Evolutionary conservation across 1,140 invertebrate genomes (phyloP).

Genomic region (Caenorhabditis remanei): DNA sequence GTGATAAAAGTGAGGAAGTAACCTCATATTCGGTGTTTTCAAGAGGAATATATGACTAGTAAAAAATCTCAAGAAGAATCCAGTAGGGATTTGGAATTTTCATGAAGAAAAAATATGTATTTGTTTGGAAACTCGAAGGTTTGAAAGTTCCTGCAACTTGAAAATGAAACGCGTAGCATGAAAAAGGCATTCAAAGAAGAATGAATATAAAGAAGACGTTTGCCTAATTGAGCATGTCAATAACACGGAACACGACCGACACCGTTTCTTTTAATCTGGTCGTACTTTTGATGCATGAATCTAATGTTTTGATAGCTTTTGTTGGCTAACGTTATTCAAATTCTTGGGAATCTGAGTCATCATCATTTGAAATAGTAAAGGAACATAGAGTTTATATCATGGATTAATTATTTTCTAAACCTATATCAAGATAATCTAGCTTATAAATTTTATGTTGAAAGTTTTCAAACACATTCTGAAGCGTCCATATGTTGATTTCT

Average conservation of each 20-base stretch:
- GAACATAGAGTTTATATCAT: no score
- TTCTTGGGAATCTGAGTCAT: background rate
- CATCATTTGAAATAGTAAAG: background rate
- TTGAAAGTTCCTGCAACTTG: no score
- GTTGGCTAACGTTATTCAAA: conserved; percentile 2
- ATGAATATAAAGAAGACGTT: conserved; percentile 8
- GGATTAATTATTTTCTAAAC: no score
- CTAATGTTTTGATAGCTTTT: background rate
- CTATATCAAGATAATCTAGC: no score
- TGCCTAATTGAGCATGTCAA: background rate
- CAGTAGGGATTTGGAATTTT: no score
- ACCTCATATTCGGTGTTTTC: background rate
- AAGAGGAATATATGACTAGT: background rate
- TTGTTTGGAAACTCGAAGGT: no score
- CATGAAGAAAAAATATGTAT: no score
- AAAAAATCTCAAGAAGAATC: no score
- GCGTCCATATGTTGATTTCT: conserved; percentile 16
- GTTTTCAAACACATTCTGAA: background rate
- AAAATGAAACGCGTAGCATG: background rate
- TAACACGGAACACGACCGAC: conserved; percentile 2
- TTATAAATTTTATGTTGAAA: no score
- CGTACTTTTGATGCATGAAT: background rate
- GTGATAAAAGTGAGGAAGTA: background rate
- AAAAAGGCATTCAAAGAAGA: background rate
- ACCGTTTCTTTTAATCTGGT: background rate